These are phyloP conservation scores for Chorisops tibialis DNA, from an alignment of 2,888 invertebrate species.

Conservation along the genomic window DNA sequence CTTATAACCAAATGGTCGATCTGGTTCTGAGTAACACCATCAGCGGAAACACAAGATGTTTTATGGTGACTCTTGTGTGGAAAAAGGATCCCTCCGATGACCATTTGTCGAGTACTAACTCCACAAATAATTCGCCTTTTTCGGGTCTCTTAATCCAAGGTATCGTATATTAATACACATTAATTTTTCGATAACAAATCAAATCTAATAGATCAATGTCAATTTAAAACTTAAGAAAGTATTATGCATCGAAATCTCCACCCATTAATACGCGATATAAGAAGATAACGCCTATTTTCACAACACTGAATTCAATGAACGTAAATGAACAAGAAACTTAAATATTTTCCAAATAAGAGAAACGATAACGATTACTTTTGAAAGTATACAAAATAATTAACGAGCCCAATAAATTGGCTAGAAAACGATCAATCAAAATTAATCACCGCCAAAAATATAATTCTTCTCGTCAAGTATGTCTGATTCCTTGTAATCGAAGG, in stretches of 20 bases:
- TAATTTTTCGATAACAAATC: no score
- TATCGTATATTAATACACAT: no score
- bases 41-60: no score
- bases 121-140: no score
- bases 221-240: neutral
- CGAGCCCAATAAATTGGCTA: constrained; percentile 23
- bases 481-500: constrained; percentile 17
- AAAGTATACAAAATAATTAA: constrained; percentile 19
- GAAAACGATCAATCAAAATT: constrained; percentile 26
- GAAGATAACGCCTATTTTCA: neutral
- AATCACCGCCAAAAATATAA: constrained; percentile 27
- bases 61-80: no score
- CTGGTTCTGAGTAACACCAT: no score
- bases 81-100: no score
- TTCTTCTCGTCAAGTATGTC: constrained; percentile 23
- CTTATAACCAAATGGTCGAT: no score
- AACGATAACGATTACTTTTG: neutral
- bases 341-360: neutral
- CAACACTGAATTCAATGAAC: neutral
- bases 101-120: no score
- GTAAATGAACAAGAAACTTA: neutral
- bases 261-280: neutral
- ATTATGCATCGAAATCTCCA: neutral
- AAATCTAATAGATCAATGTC: neutral
- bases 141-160: no score